Base-by-base conservation (phyloP, 2,113 vertebrate genomes). In the Phaethornis superciliosus region DNA sequence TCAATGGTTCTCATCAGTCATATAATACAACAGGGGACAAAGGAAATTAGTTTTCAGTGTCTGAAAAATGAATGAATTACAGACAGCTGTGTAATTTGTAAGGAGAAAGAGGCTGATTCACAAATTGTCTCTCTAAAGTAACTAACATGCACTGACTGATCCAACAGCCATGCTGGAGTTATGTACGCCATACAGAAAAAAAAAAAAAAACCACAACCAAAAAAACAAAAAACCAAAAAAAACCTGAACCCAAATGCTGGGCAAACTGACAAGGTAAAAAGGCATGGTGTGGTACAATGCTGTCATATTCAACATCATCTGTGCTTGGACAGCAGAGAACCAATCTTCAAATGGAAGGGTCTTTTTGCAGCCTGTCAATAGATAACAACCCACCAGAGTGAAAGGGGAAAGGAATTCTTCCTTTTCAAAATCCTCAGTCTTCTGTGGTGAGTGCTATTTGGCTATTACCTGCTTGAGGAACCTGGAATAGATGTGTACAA, bases 1-100 rank as follows among this genome's bases (percentile, higher is more conserved):
- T 17, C 37, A 90, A 81, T 71, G 56, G 71, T 91, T 89, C 84
- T 91, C 42, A 23, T 81, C 77, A 78, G 69, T 96, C 81, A 56
- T 49, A 71, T n/a, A 94, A 89, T 71, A 35, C 35, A 92, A 52
- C 52, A 81, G 22, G 79, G 52, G 69, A 95, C 77, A 87, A 64
- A 81, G 26, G n/a, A 92, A 91, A 95, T 91, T 91, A 83, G 86
- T 89, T 89, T 86, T 56, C 77, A 78, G 4, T 78, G 65, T 75
- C 83, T 91, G 71, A 89, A 89, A 81, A 94, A 59, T 28, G 22
- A 89, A 88, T 59, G 9, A 78, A 87, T 64, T 92, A 76, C 79
- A 71, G 40, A 47, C 80, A 89, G 37, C 47, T 93, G 56, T 60
- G 69, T 81, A 60, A 81, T 85, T 64, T 68, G 44, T 47, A 85